Percentiles rank a stretch among this genome's conserved stretches.
Conservation (phyloP, 1,140 invertebrate genomes). For the Oryctes rhinoceros region DNA sequence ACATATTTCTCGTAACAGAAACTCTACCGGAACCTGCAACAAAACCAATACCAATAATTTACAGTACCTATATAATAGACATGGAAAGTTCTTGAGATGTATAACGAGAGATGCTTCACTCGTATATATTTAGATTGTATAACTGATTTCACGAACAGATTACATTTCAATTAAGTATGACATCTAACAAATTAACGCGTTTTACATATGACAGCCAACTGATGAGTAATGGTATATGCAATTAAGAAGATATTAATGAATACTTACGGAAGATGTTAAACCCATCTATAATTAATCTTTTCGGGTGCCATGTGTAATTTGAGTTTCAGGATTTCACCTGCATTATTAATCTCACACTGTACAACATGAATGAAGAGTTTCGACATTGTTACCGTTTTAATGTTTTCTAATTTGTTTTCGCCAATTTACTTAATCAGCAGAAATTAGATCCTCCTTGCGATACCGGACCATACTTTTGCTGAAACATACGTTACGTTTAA, state of each 20-base stretch:
- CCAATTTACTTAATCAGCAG: too few relatives aligned
- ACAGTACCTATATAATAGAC: background rate
- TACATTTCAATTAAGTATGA: slow-evolving; percentile 7
- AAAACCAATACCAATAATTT: background rate
- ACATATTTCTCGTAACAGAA: background rate
- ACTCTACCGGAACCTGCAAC: background rate
- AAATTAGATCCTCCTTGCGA: too few relatives aligned
- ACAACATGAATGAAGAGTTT: too few relatives aligned
- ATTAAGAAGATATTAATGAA: slow-evolving; percentile 22
- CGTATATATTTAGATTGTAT: background rate
- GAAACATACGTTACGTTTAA: too few relatives aligned
- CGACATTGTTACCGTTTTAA: too few relatives aligned
- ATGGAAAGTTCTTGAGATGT: background rate
- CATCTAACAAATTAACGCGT: slow-evolving; percentile 26
- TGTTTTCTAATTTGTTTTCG: too few relatives aligned
- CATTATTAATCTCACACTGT: background rate
- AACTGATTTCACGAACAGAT: background rate
- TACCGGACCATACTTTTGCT: too few relatives aligned
- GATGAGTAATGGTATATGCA: slow-evolving; percentile 19
- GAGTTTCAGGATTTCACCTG: background rate
- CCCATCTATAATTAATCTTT: slow-evolving; percentile 12
- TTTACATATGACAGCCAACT: slow-evolving; percentile 9
- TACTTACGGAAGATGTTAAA: slow-evolving; percentile 7
- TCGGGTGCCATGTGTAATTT: background rate
- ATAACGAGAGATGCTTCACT: background rate